Evolutionary conservation across 2,113 vertebrate species (phyloP).

Genomic region (Phodopus roborovskii): DNA sequence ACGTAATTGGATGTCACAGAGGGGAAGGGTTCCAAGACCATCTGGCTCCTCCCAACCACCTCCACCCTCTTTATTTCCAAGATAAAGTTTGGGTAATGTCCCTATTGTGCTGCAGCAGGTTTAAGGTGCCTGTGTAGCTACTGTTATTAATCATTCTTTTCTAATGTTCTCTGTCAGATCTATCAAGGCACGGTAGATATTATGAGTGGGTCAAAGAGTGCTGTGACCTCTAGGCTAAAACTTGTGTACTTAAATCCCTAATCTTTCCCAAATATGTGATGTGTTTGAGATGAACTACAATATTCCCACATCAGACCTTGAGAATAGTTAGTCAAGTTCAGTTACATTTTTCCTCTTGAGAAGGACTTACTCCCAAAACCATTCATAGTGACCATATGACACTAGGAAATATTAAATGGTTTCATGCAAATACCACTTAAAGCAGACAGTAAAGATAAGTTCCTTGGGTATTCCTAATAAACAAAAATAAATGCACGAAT

Average conservation of each 20-base stretch:
- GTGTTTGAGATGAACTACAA: not conserved
- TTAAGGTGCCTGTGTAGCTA: not conserved
- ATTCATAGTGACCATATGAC: not conserved
- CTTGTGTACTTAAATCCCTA: not conserved
- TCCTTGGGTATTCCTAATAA: not conserved
- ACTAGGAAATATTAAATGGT: not conserved
- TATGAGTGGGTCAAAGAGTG: not conserved
- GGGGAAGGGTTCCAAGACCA: not conserved
- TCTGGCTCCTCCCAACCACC: not conserved
- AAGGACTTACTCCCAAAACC: conserved; percentile 21
- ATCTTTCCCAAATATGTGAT: not conserved
- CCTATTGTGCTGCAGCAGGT: not conserved
- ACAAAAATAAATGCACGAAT: not conserved
- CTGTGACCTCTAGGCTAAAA: not conserved
- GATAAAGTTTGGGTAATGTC: not conserved
- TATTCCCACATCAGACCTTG: not conserved
- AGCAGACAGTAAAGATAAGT: not conserved
- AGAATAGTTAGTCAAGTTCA: not conserved
- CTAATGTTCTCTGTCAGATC: not conserved
- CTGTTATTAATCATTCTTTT: not conserved
- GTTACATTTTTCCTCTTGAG: conserved; percentile 28
- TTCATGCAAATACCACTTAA: conserved; percentile 13
- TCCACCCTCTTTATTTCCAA: not conserved
- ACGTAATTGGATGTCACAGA: not conserved
- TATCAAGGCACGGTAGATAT: not conserved